Evolutionary conservation across 1,140 invertebrate genomes (phyloP).

Genomic region (Heterodera schachtii): DNA sequence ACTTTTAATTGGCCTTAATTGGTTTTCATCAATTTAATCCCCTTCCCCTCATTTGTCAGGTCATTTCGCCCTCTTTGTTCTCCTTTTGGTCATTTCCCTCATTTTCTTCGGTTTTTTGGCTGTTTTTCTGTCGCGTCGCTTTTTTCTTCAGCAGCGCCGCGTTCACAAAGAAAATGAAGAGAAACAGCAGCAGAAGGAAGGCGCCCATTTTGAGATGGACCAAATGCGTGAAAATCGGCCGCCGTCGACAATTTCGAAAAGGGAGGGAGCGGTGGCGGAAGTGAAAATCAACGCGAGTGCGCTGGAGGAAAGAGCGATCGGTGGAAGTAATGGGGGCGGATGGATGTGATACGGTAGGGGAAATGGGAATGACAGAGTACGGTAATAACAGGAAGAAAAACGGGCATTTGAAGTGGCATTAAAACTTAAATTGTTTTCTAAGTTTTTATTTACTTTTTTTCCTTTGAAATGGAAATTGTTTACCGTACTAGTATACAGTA

Average conservation of each 20-base stretch:
- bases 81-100: neutral
- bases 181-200: neutral
- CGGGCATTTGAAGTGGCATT: no score
- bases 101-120: neutral
- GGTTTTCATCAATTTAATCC: no score
- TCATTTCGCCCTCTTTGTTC: neutral
- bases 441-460: no score
- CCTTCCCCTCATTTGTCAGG: no score
- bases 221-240: neutral
- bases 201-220: neutral
- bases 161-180: neutral
- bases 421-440: no score
- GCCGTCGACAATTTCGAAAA: neutral
- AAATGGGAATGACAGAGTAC: neutral
- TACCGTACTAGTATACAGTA: no score
- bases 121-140: neutral
- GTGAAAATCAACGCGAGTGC: slow-evolving; percentile 72
- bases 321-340: neutral
- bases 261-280: neutral
- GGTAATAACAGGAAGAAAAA: no score
- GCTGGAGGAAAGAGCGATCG: neutral
- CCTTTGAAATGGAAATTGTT: no score
- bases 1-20: neutral
- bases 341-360: neutral
- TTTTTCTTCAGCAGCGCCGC: neutral